phyloP scores from a whole-genome alignment of 2,888 invertebrate species.

The Tipula confusa region DNA sequence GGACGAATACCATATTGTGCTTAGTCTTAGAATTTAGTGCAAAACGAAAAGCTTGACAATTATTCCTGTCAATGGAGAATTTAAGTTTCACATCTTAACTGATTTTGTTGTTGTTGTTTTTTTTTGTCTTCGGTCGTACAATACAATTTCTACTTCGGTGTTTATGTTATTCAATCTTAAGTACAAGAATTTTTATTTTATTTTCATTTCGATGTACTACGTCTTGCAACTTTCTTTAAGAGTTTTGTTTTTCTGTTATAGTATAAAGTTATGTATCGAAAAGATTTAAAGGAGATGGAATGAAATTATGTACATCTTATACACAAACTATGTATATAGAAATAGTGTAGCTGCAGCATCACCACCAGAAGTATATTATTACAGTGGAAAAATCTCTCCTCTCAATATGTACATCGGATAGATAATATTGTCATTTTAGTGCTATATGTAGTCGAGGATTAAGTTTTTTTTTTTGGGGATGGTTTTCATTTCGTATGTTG shows the following conservation, averaged over 20 bases:
- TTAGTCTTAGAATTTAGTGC: not conserved
- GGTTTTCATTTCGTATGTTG: not conserved
- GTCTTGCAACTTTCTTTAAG: not conserved
- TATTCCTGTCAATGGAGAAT: constrained; percentile 12
- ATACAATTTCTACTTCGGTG: not conserved
- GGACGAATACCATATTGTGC: not conserved
- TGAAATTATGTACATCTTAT: not conserved
- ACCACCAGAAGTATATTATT: not conserved
- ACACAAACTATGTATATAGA: not conserved
- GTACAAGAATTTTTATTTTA: not conserved
- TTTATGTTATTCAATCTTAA: constrained; percentile 3
- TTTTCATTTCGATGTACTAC: not conserved
- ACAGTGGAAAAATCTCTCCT: not conserved
- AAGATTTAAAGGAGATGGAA: constrained; percentile 7
- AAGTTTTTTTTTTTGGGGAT: not conserved
- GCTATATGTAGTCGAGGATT: not conserved
- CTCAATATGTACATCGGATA: not conserved
- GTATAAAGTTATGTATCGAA: not conserved
- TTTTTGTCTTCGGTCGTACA: not conserved
- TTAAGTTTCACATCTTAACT: not conserved
- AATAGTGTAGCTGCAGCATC: not conserved
- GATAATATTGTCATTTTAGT: constrained; percentile 3
- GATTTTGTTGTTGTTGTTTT: not conserved
- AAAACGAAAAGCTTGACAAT: not conserved
- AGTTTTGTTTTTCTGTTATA: not conserved